Base-by-base conservation (phyloP, 2,113 vertebrate species). In the Larimichthys crocea region DNA sequence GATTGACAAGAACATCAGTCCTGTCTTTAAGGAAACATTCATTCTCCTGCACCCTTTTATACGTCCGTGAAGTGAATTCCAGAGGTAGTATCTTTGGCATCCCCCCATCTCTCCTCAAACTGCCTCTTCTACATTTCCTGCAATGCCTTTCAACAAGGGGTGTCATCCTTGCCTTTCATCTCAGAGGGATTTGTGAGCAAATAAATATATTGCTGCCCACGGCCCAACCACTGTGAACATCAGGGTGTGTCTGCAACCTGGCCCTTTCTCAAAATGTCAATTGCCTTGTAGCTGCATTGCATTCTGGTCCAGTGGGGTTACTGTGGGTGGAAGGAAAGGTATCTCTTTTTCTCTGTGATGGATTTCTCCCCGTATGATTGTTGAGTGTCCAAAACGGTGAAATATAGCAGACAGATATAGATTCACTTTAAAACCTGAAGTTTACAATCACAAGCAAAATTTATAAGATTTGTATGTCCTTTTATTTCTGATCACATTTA, bases 171-270 rank as follows among this genome's bases (percentile, higher is more conserved):
- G 19, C 67, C 55, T 83, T 79, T 29, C 60, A 10, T 80, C 76
- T 79, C 40, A 42, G 12, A 26, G 20, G 29, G n/a, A 31, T 48
- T 69, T 72, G 71, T 65, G 49, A 68, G 40, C 66, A 79, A 65
- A 88, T 76, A 74, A 78, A 80, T 79, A 56, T 66, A 53, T 29
- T 52, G 59, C 50, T 76, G 62, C 5, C 55, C 56, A 62, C 22
- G 9, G 49, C 61, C 22, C 9, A 12, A 44, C 22, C 20, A 19
- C 31, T 77, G 72, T 67, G 71, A 75, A 88, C 55, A 75, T 50
- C 15, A 14, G 46, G 64, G 68, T 40, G 66, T 73, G 64, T 73
- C 73, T 70, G 56, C 50, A 79, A 16, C 55, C 42, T 74, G 72
- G 44, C 50, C 40, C 22, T 72, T 71, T 26, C 61, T 82, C 31